These are phyloP conservation scores for Eufriesea mexicana DNA, from an alignment of 1,140 invertebrate species.

Conservation along the genomic window DNA sequence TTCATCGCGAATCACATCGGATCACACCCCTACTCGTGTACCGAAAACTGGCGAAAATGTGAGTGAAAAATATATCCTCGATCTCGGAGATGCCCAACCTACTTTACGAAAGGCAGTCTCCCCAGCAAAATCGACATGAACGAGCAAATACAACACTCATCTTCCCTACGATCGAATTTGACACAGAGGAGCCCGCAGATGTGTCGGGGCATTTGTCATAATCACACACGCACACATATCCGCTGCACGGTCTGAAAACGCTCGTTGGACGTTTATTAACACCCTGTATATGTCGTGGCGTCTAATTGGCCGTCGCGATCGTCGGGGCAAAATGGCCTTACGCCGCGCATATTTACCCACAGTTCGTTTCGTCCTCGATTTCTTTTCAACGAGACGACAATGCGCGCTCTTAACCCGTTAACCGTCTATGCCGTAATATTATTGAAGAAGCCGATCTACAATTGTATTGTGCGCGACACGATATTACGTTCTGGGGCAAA, in stretches of 20 bases:
- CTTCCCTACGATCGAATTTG: not conserved
- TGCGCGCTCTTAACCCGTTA: constrained; percentile 67
- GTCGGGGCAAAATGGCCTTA: constrained; percentile 55
- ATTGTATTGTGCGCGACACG: constrained; percentile 62
- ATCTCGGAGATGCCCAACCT: no score
- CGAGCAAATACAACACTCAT: no score
- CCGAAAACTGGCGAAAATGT: no score
- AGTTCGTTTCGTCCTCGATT: constrained; percentile 70
- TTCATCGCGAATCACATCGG: no score
- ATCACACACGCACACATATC: not conserved
- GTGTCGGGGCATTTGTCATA: not conserved
- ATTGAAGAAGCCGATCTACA: constrained; percentile 68
- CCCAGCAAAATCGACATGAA: no score
- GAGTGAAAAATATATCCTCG: no score
- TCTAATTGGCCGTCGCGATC: constrained; percentile 58
- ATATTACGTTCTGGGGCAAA: constrained; percentile 65
- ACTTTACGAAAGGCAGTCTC: no score
- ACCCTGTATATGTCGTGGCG: constrained; percentile 29
- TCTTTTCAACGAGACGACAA: constrained; percentile 68
- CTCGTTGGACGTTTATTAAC: constrained; percentile 8
- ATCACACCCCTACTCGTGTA: no score
- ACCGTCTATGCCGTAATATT: constrained; percentile 67
- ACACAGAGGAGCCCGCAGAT: not conserved
- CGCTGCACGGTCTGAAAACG: not conserved
- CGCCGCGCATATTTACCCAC: constrained; percentile 65